A percentile compares a stretch with the other conserved stretches of the same genome.
Conservation (phyloP, 2,113 vertebrate species). For the Microcebus tavaratra region DNA sequence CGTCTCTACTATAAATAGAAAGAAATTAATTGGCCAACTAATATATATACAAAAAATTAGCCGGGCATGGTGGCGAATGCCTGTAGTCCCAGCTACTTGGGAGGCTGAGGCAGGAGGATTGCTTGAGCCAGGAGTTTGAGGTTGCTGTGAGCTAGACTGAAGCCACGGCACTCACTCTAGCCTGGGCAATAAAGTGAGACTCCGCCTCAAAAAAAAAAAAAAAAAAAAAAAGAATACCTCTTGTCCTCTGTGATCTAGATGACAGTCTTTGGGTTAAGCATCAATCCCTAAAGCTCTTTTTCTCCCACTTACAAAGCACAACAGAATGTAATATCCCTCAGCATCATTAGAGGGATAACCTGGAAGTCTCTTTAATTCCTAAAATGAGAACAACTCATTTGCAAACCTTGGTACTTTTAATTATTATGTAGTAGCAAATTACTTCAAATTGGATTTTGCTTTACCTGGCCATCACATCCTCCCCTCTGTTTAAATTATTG, state of each 20-base stretch:
- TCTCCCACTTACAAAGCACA: not conserved
- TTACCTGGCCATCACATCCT: not conserved
- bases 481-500: not conserved
- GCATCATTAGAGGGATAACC: not conserved
- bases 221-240: not conserved
- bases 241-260: not conserved
- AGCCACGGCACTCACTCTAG: too few relatives aligned
- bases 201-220: too few relatives aligned
- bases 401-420: slow-evolving; percentile 8
- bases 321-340: not conserved
- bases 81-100: too few relatives aligned
- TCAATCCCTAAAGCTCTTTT: not conserved
- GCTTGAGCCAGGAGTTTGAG: too few relatives aligned
- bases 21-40: too few relatives aligned
- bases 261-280: not conserved
- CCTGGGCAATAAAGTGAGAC: too few relatives aligned
- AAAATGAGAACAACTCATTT: slow-evolving; percentile 33
- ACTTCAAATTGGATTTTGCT: slow-evolving; percentile 41
- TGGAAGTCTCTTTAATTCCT: not conserved
- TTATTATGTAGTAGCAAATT: slow-evolving; percentile 14
- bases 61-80: too few relatives aligned
- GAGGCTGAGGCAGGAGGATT: too few relatives aligned
- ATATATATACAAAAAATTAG: too few relatives aligned
- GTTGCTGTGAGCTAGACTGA: too few relatives aligned
- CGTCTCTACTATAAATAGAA: too few relatives aligned